Evolutionary conservation across 2,797 vertebrate genomes (phyloP).

Genomic region (Neomorphus geoffroyi): DNA sequence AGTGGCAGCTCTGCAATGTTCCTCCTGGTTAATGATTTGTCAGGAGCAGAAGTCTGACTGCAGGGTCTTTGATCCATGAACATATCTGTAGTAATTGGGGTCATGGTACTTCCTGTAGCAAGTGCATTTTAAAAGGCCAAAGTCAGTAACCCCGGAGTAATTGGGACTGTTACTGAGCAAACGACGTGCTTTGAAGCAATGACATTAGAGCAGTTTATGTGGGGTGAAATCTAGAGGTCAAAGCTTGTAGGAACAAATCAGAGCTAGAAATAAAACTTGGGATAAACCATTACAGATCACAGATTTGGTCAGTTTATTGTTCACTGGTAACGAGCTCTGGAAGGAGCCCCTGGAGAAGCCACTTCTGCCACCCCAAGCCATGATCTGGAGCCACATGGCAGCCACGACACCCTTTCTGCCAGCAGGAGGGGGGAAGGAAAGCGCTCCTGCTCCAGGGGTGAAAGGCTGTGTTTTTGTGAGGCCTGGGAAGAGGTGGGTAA

Average conservation of each 20-base stretch:
- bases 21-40: background rate
- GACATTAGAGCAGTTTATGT: background rate
- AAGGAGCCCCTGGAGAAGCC: background rate
- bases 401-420: background rate
- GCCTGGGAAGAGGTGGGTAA: background rate
- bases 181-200: background rate
- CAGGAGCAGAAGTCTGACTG: background rate
- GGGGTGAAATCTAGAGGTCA: background rate
- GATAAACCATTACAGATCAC: background rate
- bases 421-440: background rate
- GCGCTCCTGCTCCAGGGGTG: rapidly evolving
- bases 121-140: constrained; percentile 23
- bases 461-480: background rate
- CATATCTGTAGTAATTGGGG: constrained; percentile 8
- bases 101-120: constrained; percentile 3
- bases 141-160: constrained; percentile 25
- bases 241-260: background rate
- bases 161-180: background rate
- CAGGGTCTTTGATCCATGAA: constrained; percentile 27
- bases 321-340: background rate
- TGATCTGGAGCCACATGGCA: background rate
- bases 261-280: background rate
- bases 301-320: background rate
- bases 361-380: background rate
- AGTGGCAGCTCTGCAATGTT: background rate